Evolutionary conservation across 2,888 invertebrate species (phyloP), one percentile per base, ranked within the genome.

Genomic region (Lissocephala sabroskyi): DNA sequence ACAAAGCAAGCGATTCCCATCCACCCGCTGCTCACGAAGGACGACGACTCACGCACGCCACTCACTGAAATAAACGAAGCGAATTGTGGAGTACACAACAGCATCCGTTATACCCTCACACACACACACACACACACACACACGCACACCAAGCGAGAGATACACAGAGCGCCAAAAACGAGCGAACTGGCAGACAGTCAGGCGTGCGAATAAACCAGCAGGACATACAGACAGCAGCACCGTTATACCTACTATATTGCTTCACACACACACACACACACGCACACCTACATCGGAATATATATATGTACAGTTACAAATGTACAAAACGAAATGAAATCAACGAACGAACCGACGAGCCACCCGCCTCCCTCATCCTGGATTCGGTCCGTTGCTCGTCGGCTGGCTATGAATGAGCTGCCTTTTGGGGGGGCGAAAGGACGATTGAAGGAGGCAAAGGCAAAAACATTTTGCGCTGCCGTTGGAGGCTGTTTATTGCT

Each of bases 381-480:
- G 50, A 50, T 49, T 54, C 10, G 35, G 23, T 23, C 3, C 4
- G 7, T 3, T 23, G 23, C 23, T 23, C 23, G 23, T 23, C 7
- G 23, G 23, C 23, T 23, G 23, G 23, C 3, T 23, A 23, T 23
- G 23, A 23, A 23, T 23, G 23, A 23, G 23, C 23, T 23, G 23
- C 3, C 7, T 23, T 23, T 23, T 7, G 23, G 13, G 17, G 10
- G 39, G 26, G 56, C 37, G 47, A 66, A 67, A 71, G 76, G 67
- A 68, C 76, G 68, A 75, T 64, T 75, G 52, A 75, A 68, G 67
- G 76, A 68, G 67, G 73, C 76, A 75, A 56, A 52, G 48, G 61
- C 73, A 64, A 16, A 67, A 67, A 52, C 62, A 65, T 65, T 68
- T 65, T 56, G 50, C 48, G 49, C 30, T 49, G 30, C 39, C 32